phyloP scores from a whole-genome alignment of 2,888 invertebrate genomes.

The Callosobruchus maculatus region DNA sequence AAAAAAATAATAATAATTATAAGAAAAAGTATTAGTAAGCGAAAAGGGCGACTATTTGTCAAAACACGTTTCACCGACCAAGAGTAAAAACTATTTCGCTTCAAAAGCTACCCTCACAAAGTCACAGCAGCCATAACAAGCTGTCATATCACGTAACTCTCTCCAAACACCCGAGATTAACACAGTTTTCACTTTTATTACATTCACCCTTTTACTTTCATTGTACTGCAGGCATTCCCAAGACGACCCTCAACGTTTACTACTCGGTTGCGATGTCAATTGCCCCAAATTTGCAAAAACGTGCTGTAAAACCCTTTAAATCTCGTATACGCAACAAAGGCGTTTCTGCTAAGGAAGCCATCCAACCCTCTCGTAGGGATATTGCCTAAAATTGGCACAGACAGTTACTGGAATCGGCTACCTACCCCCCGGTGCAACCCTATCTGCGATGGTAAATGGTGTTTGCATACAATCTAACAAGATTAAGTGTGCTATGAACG shows the following conservation, averaged over 20 bases:
- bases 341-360: background rate
- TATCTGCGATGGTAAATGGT: background rate
- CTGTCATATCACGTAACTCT: background rate
- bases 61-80: too few species aligned
- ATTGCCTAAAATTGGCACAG: constrained; percentile 1
- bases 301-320: background rate
- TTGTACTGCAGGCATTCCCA: background rate
- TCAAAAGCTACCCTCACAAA: too few species aligned
- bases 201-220: background rate
- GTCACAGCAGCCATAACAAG: too few species aligned
- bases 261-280: background rate
- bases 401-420: background rate
- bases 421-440: background rate
- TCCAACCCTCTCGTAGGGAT: background rate
- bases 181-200: background rate
- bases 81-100: too few species aligned
- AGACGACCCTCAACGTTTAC: background rate
- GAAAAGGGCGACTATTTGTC: too few species aligned
- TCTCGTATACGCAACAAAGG: background rate
- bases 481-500: constrained; percentile 1
- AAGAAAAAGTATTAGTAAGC: too few species aligned
- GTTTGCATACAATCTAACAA: constrained; percentile 4
- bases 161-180: background rate
- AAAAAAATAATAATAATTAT: too few species aligned
- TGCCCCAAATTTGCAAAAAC: background rate